These are phyloP conservation scores for Trimorus sp. DNA, from an alignment of 2,888 invertebrate genomes.

Conservation along the genomic window DNA sequence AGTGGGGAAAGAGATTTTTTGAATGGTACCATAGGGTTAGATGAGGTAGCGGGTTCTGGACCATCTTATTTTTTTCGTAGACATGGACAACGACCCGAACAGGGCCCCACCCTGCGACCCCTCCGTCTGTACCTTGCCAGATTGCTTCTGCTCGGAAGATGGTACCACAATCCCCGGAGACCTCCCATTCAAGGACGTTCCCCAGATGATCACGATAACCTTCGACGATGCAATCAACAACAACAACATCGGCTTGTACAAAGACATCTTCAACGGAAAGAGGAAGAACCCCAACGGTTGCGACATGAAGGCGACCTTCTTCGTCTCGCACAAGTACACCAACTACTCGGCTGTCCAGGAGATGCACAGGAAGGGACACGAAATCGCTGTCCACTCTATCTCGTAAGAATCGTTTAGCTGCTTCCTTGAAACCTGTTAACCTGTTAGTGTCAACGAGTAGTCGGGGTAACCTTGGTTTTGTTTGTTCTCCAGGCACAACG, in stretches of 20 bases:
- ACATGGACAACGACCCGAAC: conserved; percentile 96
- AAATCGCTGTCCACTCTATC: conserved; percentile 96
- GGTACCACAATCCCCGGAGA: conserved; percentile 94
- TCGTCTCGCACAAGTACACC: conserved; percentile 95
- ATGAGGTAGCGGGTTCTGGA: too few relatives aligned
- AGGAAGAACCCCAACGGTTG: conserved; percentile 96
- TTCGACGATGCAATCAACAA: conserved; percentile 98
- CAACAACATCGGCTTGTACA: conserved; percentile 96
- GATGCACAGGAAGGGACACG: conserved; percentile 94
- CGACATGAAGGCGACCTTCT: conserved; percentile 95
- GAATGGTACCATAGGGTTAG: too few relatives aligned
- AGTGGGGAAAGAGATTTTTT: conserved; percentile 79
- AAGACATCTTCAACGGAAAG: conserved; percentile 94
- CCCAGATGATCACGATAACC: conserved; percentile 97
- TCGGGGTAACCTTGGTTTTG: background rate
- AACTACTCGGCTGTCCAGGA: conserved; percentile 97
- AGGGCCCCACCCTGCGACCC: conserved; percentile 95
- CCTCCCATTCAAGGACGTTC: conserved; percentile 91
- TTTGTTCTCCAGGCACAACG: conserved; percentile 88
- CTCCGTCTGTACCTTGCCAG: conserved; percentile 92
- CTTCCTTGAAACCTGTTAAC: background rate
- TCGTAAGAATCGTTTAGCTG: conserved; percentile 85
- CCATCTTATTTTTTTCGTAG: conserved; percentile 80
- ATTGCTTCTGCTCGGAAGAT: conserved; percentile 97
- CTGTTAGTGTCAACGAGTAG: too few relatives aligned